Evolutionary conservation across 2,797 vertebrate species (phyloP).

Genomic region (Bradypodion ventrale): DNA sequence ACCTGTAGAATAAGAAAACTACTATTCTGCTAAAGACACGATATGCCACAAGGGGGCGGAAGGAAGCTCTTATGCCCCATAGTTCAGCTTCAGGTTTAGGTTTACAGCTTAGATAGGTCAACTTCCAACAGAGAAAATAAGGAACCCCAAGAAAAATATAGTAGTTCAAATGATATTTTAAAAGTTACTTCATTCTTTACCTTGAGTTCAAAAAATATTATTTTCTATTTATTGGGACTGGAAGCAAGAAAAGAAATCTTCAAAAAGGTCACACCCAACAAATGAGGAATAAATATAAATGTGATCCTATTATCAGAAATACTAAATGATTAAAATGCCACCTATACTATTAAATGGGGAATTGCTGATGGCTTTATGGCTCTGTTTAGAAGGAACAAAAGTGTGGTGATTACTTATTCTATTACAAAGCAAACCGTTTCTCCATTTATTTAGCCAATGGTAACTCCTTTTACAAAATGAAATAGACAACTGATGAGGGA

Average conservation of each 20-base stretch:
- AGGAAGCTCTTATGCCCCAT: background rate
- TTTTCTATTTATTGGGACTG: background rate
- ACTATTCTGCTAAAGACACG: background rate
- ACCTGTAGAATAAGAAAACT: background rate
- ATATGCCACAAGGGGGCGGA: slow-evolving; percentile 15
- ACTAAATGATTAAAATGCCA: background rate
- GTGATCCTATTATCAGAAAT: background rate
- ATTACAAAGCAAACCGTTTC: background rate
- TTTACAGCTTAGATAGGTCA: background rate
- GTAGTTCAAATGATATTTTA: background rate
- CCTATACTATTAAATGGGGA: background rate
- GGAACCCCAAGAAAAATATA: background rate
- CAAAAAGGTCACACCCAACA: background rate
- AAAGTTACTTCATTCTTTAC: background rate
- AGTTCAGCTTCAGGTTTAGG: background rate
- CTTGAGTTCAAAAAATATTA: background rate
- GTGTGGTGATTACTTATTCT: background rate
- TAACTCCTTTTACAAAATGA: background rate
- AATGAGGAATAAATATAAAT: background rate
- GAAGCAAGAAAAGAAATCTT: background rate
- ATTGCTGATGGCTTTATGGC: background rate
- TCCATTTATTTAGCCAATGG: background rate
- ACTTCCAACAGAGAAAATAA: background rate
- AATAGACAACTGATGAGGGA: no score
- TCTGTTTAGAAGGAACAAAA: background rate